A percentile compares a stretch with the other conserved stretches of the same genome.
Evolutionary conservation across 1,140 invertebrate genomes (phyloP).

Genomic region (Tetramorium alpestre): DNA sequence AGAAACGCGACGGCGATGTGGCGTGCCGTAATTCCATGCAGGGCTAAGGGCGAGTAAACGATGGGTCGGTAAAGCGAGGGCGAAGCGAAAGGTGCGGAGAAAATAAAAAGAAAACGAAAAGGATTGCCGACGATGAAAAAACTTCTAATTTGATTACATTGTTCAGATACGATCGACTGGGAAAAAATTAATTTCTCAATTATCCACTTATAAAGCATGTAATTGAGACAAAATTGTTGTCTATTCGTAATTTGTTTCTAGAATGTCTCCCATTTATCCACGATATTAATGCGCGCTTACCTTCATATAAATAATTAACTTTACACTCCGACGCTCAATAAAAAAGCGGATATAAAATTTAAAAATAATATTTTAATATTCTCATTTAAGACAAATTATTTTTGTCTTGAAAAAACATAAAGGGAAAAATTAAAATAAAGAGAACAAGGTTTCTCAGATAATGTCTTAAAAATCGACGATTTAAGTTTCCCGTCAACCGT

Average conservation of each 20-base stretch:
- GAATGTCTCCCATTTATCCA: background rate
- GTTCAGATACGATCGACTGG: slow-evolving; percentile 49
- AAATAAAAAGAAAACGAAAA: background rate
- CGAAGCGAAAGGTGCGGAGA: slow-evolving; percentile 10
- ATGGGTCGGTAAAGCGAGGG: background rate
- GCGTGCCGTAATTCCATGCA: slow-evolving; percentile 45
- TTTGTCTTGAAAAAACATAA: background rate
- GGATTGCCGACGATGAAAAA: slow-evolving; percentile 54
- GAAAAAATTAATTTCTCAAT: slow-evolving; percentile 38
- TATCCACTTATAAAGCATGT: slow-evolving; percentile 4
- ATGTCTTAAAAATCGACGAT: background rate
- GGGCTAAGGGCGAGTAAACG: slow-evolving; percentile 31
- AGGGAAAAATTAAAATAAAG: background rate
- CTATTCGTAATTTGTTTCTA: background rate
- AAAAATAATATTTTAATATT: background rate
- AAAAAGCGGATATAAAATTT: background rate
- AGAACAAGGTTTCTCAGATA: background rate
- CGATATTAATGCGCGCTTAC: background rate
- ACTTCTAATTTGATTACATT: slow-evolving; percentile 57
- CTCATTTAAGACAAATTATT: background rate
- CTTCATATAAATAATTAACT: background rate
- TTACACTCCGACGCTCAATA: background rate
- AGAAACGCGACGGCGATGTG: slow-evolving; percentile 56
- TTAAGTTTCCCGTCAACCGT: background rate
- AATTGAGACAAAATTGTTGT: background rate